Evolutionary conservation across 2,888 invertebrate genomes (phyloP).

Genomic region (Muschampia plurimacula): DNA sequence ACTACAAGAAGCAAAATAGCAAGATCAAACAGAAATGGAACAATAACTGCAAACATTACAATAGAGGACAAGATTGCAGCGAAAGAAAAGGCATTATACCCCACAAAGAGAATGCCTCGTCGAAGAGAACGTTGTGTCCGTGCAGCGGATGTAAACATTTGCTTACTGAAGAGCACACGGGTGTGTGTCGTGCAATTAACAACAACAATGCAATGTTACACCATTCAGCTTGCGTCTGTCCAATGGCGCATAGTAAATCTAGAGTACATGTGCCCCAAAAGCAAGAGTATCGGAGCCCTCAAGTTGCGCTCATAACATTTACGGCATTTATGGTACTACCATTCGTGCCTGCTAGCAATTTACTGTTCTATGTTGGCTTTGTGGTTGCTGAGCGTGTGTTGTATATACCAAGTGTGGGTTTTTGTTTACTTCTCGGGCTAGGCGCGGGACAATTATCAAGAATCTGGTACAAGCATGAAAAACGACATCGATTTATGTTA

Average conservation of each 20-base stretch:
- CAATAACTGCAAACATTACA: slow-evolving; percentile 73
- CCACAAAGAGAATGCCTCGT: slow-evolving; percentile 68
- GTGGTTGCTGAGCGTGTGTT: slow-evolving; percentile 98
- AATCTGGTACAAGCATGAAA: slow-evolving; percentile 75
- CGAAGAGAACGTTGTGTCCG: slow-evolving; percentile 76
- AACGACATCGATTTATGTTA: slow-evolving; percentile 72
- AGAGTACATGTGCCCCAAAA: slow-evolving; percentile 62
- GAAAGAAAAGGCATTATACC: slow-evolving; percentile 73
- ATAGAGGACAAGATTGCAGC: slow-evolving; percentile 71
- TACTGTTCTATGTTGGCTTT: slow-evolving; percentile 99
- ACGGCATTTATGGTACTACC: slow-evolving; percentile 94
- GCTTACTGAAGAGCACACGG: slow-evolving; percentile 88
- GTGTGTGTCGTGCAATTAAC: slow-evolving; percentile 89
- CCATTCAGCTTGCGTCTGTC: slow-evolving; percentile 79
- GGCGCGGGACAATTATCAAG: slow-evolving; percentile 85
- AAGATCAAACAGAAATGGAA: slow-evolving; percentile 78
- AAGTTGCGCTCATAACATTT: slow-evolving; percentile 85
- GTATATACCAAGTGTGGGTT: slow-evolving; percentile 98
- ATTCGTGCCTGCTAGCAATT: slow-evolving; percentile 97
- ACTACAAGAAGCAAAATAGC: slow-evolving; percentile 73
- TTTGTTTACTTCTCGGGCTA: slow-evolving; percentile 94
- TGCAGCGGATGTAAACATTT: slow-evolving; percentile 90
- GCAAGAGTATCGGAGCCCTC: slow-evolving; percentile 70
- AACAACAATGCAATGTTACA: slow-evolving; percentile 88
- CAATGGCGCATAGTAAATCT: slow-evolving; percentile 60